These are phyloP conservation scores for Mya arenaria DNA, from an alignment of 1,140 invertebrate species.

Conservation along the genomic window DNA sequence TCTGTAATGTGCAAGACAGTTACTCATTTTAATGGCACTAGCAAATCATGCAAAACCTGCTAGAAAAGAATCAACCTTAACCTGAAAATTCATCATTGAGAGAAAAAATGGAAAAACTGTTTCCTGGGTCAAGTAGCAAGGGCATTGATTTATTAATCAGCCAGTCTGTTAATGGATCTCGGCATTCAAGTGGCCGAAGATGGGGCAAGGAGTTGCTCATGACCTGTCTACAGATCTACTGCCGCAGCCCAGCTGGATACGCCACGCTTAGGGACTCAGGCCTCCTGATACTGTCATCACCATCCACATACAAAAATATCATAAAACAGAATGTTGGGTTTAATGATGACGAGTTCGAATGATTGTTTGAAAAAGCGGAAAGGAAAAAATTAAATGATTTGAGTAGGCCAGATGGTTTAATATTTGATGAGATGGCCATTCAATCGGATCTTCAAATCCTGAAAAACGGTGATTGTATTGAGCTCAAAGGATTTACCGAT, in stretches of 20 bases:
- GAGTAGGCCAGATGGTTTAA: conserved; percentile 41
- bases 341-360: conserved; percentile 44
- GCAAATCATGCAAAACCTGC: background rate
- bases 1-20: background rate
- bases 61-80: background rate
- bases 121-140: background rate
- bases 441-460: conserved; percentile 38
- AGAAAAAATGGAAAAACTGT: background rate
- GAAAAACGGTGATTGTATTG: too few relatives aligned
- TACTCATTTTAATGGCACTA: background rate
- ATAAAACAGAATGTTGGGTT: conserved; percentile 48
- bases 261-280: conserved; percentile 20
- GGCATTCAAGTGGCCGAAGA: conserved; percentile 6
- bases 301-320: conserved; percentile 52
- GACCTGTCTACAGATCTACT: conserved; percentile 40
- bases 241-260: conserved; percentile 48
- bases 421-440: conserved; percentile 60
- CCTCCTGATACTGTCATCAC: conserved; percentile 49
- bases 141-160: background rate
- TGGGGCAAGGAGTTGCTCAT: conserved; percentile 45
- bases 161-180: too few relatives aligned
- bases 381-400: conserved; percentile 14
- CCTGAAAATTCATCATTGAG: background rate
- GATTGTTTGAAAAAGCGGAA: conserved; percentile 53
- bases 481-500: too few relatives aligned